These are phyloP conservation scores for Gallinago media DNA, from an alignment of 2,113 vertebrate species.

Conservation along the genomic window DNA sequence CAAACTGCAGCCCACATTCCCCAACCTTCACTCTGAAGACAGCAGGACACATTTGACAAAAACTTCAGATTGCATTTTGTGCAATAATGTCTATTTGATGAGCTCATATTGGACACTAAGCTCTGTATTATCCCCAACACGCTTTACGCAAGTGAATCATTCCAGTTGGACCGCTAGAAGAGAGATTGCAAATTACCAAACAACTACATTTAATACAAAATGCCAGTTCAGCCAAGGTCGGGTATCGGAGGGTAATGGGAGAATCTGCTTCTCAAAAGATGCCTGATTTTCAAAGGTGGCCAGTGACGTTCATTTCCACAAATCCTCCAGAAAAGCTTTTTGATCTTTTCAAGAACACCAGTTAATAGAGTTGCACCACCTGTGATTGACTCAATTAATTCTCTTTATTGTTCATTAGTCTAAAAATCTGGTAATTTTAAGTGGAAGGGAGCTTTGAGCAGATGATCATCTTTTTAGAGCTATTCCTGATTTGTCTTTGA, in stretches of 20 bases:
- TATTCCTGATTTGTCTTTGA: constrained; percentile 37
- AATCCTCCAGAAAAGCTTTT: background rate
- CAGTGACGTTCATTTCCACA: background rate
- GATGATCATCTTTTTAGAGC: background rate
- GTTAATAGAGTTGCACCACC: background rate
- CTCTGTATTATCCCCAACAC: background rate
- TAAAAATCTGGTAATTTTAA: background rate
- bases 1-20: background rate
- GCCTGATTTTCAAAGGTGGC: background rate
- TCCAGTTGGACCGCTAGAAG: background rate
- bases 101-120: background rate
- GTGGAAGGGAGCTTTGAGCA: background rate
- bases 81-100: background rate
- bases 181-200: background rate
- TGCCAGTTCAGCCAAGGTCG: background rate
- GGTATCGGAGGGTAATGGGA: background rate
- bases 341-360: background rate
- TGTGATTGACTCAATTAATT: background rate
- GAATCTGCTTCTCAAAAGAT: background rate
- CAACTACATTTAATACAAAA: background rate
- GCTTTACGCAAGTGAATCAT: background rate
- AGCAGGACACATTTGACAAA: background rate
- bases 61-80: background rate
- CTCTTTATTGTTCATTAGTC: background rate
- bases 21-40: background rate